These are phyloP conservation scores for Synergus japonicus DNA, from an alignment of 2,888 invertebrate species.

Conservation along the genomic window DNA sequence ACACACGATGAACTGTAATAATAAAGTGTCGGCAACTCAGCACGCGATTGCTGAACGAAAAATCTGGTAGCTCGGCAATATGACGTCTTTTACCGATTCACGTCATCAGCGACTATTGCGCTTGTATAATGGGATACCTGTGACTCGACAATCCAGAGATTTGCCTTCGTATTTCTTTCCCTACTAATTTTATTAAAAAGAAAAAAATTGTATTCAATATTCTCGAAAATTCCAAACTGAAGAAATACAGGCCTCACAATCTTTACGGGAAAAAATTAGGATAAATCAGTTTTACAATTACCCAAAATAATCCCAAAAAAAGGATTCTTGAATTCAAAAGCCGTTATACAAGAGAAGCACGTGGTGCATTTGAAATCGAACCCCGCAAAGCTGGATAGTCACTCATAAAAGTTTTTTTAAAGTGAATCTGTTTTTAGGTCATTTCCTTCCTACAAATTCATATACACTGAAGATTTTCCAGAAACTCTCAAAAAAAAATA, in stretches of 20 bases:
- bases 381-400: neutral
- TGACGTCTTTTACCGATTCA: neutral
- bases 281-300: too few relatives aligned
- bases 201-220: too few relatives aligned
- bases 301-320: too few relatives aligned
- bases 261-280: too few relatives aligned
- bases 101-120: neutral
- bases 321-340: neutral
- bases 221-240: too few relatives aligned
- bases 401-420: neutral
- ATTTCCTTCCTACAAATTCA: neutral
- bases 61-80: neutral
- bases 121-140: neutral
- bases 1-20: constrained; percentile 28
- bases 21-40: constrained; percentile 5
- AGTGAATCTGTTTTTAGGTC: constrained; percentile 2
- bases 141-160: too few relatives aligned
- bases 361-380: neutral
- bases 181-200: too few relatives aligned
- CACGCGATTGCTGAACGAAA: neutral
- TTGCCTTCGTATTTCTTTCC: too few relatives aligned
- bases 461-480: too few relatives aligned
- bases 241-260: too few relatives aligned
- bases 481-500: neutral
- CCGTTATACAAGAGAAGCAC: neutral